phyloP scores from a whole-genome alignment of 2,888 invertebrate species.

The Muscina levida region DNA sequence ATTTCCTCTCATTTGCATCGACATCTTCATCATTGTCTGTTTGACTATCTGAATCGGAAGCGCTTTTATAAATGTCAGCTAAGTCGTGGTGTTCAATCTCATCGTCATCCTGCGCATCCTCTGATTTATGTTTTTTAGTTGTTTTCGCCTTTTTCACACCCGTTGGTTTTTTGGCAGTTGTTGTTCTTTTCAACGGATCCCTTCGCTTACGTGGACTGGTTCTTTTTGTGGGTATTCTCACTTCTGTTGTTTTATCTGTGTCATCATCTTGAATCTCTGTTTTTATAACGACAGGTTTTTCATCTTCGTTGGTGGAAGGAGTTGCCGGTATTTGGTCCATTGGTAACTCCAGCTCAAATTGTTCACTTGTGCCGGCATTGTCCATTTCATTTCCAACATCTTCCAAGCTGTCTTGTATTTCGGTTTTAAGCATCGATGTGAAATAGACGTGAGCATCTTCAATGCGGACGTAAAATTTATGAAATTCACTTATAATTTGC shows the following conservation, averaged over 20 bases:
- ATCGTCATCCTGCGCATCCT: constrained; percentile 19
- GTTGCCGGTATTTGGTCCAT: background rate
- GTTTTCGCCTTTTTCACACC: background rate
- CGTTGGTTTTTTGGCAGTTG: background rate
- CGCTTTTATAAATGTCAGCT: background rate
- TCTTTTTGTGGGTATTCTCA: background rate
- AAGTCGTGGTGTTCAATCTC: constrained; percentile 7
- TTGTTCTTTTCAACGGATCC: constrained; percentile 6
- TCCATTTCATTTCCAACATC: background rate
- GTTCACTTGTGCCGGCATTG: too few species aligned
- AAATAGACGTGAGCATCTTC: constrained; percentile 69
- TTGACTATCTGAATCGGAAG: constrained; percentile 26
- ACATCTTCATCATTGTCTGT: constrained; percentile 15
- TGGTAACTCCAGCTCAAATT: too few species aligned
- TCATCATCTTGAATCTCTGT: background rate
- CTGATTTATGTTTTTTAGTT: background rate
- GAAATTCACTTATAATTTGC: constrained; percentile 70
- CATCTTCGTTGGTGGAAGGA: background rate
- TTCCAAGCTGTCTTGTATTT: constrained; percentile 7
- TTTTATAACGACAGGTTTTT: background rate
- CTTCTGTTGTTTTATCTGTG: background rate
- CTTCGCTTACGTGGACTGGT: background rate
- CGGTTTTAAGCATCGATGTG: constrained; percentile 56
- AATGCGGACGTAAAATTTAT: constrained; percentile 71
- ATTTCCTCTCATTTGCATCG: background rate